Base-by-base conservation (phyloP, 92 coral and sea anemone genomes). In the Siderastrea radians region DNA sequence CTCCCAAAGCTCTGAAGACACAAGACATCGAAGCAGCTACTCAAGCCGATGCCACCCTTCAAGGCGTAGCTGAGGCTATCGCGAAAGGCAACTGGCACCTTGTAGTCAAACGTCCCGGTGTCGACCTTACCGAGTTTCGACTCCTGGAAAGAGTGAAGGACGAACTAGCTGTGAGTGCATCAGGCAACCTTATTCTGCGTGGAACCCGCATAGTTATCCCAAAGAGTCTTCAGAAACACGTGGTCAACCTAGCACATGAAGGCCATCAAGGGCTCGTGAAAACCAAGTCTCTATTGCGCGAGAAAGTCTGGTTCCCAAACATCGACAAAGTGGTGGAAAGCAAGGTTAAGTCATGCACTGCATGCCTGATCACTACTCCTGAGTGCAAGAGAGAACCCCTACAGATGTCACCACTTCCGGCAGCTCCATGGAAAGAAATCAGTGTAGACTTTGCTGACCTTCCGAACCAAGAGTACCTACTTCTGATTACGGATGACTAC, bases 171-270 rank as follows among this genome's bases (percentile, higher is more conserved):
- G 72, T 85, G 9, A 38, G 71, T 65, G 60, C 72, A n/a, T 54
- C 90, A 47, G 43, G 66, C 54, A 72, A 75, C 68, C 46, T 91
- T 60, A 81, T 94, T 59, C 87, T 94, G 4, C 87, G 88, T 13
- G 96, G 94, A 67, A 87, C 93, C 15, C 81, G 87, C 53, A 75
- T 51, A 85, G 92, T 87, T 51, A 84, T 91, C 71, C 90, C 94
- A 12, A 64, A 70, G 50, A 62, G 84, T 48, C 82, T 92, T 5
- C 90, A 92, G 67, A 75, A 89, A 43, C 85, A 82, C 74, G 88
- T 83, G 59, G 85, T 89, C 49, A 48, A 52, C 70, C 81, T 91
- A 26, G 38, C 38, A 26, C 38, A 26, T 26, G 38, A 26, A 26
- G 38, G 38, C 38, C 38, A 26, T 26, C 15, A 87, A 84, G 92